Evolutionary conservation across 2,113 vertebrate species (phyloP), one percentile per base, ranked within the genome.

Genomic region (Paracyprichromis sp.): DNA sequence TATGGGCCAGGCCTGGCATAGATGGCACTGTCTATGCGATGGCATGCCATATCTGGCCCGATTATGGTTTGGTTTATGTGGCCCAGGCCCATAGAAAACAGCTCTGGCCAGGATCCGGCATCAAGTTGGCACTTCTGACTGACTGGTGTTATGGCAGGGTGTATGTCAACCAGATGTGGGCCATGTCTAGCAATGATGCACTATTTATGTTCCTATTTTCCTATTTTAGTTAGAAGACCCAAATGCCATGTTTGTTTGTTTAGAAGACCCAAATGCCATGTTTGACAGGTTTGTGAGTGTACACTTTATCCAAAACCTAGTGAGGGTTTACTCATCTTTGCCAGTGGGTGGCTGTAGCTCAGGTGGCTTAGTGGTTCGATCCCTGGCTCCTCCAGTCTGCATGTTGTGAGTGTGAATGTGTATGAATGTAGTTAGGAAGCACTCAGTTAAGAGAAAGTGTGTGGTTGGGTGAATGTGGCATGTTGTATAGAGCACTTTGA

Each of bases 121-220:
- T n/a, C 52, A 53, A 53, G 50, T 9, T 0, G 50, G 50, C 50
- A 53, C 50, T 52, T n/a, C 50, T 9, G 50, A 0, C 50, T 52
- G 50, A 52, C 1, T 0, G 3, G 0, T 52, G 50, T n/a, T 9
- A 52, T 52, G 50, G 19, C 19, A 52, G 8, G 17, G 17, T n/a
- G 0, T 52, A 52, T 52, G 47, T 52, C 47, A 52, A 3, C 17
- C 47, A 52, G 4, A 52, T 52, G 0, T 52, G 17, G 17, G 50
- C 50, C 50, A 52, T 2, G n/a, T 54, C 52, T 54, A 3, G 52
- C 52, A 54, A 54, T 54, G n/a, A 24, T 24, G 10, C 53, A 54
- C n/a, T 54, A 54, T 54, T 21, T 54, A 54, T 54, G n/a, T 54
- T 54, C 3, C 2, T 54, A 54, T 24, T 54, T 54, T 54, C 10